A percentile compares a stretch with the other conserved stretches of the same genome.
Evolutionary conservation across 2,888 invertebrate genomes (phyloP).

Genomic region (Oeneis ivallda): DNA sequence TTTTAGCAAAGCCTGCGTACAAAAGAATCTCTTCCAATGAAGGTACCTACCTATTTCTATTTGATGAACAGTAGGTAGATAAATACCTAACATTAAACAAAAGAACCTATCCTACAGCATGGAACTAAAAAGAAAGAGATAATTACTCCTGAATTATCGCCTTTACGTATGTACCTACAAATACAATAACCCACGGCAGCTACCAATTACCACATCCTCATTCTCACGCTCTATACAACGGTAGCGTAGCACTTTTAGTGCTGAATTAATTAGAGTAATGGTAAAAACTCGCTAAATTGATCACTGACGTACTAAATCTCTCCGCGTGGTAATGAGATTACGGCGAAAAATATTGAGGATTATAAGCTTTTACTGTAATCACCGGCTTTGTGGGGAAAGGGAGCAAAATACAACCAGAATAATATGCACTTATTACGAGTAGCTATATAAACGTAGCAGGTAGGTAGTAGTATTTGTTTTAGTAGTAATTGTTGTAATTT

Average conservation of each 20-base stretch:
- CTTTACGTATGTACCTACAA: background rate
- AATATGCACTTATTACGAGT: background rate
- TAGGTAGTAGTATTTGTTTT: too few relatives aligned
- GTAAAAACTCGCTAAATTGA: conserved; percentile 55
- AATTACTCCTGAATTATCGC: conserved; percentile 1
- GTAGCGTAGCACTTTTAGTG: conserved; percentile 51
- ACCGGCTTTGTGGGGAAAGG: background rate
- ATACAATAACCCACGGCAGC: conserved; percentile 5
- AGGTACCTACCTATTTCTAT: too few relatives aligned
- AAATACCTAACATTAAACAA: too few relatives aligned
- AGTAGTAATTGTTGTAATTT: too few relatives aligned
- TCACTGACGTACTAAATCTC: conserved; percentile 17
- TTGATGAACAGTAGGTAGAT: too few relatives aligned
- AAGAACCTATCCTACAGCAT: background rate
- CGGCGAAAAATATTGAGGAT: conserved; percentile 2
- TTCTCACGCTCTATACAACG: conserved; percentile 26
- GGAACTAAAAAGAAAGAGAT: background rate
- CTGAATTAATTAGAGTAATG: conserved; percentile 53
- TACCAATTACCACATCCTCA: conserved; percentile 8
- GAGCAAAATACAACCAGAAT: background rate
- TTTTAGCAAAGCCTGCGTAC: too few relatives aligned
- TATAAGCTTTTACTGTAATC: background rate
- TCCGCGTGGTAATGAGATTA: conserved; percentile 2
- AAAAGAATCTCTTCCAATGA: too few relatives aligned
- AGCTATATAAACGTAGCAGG: background rate